Conservation (phyloP, 2,888 invertebrate genomes). For the Parnassius smintheus region DNA sequence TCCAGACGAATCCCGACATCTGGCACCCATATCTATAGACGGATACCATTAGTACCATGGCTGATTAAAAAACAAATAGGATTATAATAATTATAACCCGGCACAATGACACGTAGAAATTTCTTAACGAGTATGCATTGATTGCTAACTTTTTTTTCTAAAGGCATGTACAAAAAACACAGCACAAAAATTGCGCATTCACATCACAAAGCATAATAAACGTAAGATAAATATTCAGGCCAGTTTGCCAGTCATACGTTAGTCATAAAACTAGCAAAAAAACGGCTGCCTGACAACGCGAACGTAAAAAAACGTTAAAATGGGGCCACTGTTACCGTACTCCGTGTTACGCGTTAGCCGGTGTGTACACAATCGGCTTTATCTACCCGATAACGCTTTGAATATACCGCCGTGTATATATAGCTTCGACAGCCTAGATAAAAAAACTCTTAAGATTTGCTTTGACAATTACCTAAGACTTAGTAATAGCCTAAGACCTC, state of each 20-base stretch:
- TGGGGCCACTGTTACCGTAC: slow-evolving; percentile 25
- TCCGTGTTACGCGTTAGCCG: slow-evolving; percentile 14
- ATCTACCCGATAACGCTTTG: slow-evolving; percentile 31
- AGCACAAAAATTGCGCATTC: slow-evolving; percentile 5
- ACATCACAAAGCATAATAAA: slow-evolving; percentile 22
- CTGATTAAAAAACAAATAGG: too few species aligned
- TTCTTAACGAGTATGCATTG: too few species aligned
- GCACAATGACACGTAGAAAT: too few species aligned
- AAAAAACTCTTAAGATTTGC: not conserved
- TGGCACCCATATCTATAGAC: too few species aligned
- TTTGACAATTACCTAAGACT: not conserved
- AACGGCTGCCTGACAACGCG: slow-evolving; percentile 13
- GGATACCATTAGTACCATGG: too few species aligned
- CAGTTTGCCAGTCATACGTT: slow-evolving; percentile 23
- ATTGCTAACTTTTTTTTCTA: too few species aligned
- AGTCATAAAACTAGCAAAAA: slow-evolving; percentile 25
- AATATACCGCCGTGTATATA: slow-evolving; percentile 25
- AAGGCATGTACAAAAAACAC: not conserved
- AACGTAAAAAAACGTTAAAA: slow-evolving; percentile 21
- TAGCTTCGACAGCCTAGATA: not conserved
- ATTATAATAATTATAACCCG: too few species aligned
- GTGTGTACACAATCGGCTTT: slow-evolving; percentile 24
- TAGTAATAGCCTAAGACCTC: too few species aligned
- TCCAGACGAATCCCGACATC: too few species aligned
- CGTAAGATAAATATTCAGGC: slow-evolving; percentile 21